Conservation (phyloP, 2,888 invertebrate genomes). For the Andrena chrysosceles region DNA sequence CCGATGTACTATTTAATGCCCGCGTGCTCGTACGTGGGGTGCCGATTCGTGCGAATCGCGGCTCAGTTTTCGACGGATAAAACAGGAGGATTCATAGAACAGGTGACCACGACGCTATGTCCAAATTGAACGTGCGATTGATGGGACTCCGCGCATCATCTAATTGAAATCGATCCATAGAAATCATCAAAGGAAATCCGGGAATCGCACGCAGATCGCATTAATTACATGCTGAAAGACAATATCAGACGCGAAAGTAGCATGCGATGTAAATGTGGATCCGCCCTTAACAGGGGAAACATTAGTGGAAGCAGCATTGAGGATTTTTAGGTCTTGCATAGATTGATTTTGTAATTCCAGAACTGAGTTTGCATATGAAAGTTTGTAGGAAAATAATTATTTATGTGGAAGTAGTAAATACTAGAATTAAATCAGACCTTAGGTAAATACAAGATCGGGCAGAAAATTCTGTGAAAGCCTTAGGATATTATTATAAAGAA, state of each 20-base stretch:
- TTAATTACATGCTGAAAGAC: conserved; percentile 25
- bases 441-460: too few species aligned
- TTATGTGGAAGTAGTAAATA: too few species aligned
- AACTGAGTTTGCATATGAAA: too few species aligned
- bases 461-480: too few species aligned
- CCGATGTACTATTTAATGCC: conserved; percentile 30
- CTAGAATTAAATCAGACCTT: too few species aligned
- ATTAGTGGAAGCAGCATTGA: neutral
- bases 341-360: neutral
- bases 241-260: neutral
- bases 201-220: conserved; percentile 35
- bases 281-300: neutral
- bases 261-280: neutral
- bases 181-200: conserved; percentile 61
- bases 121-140: conserved; percentile 53
- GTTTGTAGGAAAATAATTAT: too few species aligned
- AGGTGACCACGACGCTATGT: conserved; percentile 48
- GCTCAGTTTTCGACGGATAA: conserved; percentile 53
- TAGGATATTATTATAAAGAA: too few species aligned
- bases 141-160: conserved; percentile 56
- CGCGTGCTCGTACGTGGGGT: conserved; percentile 6
- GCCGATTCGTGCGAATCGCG: conserved; percentile 45
- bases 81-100: conserved; percentile 59
- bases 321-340: neutral
- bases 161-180: conserved; percentile 47